Evolutionary conservation across 2,113 vertebrate species (phyloP).

Genomic region (Aix galericulata): DNA sequence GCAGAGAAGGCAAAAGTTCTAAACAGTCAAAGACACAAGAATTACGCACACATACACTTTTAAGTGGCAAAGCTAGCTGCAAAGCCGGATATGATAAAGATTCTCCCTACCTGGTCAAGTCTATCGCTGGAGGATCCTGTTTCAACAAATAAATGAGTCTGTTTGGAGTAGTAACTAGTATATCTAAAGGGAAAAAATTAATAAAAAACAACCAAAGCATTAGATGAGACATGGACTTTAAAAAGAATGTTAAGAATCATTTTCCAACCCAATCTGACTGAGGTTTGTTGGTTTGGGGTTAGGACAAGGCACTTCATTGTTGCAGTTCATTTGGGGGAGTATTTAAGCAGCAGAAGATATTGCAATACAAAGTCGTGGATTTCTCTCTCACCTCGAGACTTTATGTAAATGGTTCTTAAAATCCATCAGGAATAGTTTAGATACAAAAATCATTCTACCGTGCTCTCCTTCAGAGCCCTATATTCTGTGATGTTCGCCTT

Average conservation of each 20-base stretch:
- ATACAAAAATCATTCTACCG: background rate
- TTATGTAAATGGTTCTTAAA: background rate
- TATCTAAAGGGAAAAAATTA: conserved; percentile 73
- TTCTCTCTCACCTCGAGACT: background rate
- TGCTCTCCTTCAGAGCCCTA: background rate
- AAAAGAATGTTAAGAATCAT: background rate
- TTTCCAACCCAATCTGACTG: background rate
- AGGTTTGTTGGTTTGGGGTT: background rate
- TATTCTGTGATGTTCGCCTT: background rate
- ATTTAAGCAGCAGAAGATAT: background rate
- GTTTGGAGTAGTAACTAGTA: conserved; percentile 95
- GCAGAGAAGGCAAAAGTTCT: background rate
- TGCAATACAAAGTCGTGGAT: background rate
- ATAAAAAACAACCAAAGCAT: background rate
- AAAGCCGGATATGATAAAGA: background rate
- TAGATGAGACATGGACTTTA: background rate
- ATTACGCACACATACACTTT: rapidly evolving
- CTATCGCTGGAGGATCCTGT: conserved; percentile 91
- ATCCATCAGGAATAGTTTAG: background rate
- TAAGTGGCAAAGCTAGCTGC: background rate
- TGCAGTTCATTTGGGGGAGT: background rate
- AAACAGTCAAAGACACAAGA: background rate
- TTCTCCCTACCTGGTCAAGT: conserved; percentile 86
- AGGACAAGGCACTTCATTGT: background rate
- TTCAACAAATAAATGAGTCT: conserved; percentile 92